Base-by-base conservation (phyloP, 2,888 invertebrate species). In the Deladenus siricidicola region DNA sequence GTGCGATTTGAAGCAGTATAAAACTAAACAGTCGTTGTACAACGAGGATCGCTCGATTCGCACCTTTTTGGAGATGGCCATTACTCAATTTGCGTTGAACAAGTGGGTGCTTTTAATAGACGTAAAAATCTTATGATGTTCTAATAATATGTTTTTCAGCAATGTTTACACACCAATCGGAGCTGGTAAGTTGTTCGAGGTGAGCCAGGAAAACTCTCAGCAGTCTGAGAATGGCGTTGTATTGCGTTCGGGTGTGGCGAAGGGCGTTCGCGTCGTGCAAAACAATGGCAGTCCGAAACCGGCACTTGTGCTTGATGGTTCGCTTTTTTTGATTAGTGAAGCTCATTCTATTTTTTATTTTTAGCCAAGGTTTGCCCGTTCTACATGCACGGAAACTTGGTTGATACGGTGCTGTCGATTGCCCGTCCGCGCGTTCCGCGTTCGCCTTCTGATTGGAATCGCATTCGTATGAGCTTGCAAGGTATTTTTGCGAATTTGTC, bases 181-280 rank as follows among this genome's bases (percentile, higher is more conserved):
- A 1, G 60, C 54, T 26, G 63, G 63, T 4, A 63, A 62, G 39
- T 51, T 63, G 21, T 63, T 57, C 45, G 61, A 62, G 44, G 53
- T 54, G 17, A 54, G 45, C 26, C 60, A 56, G n/a, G 57, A 57
- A 23, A 60, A 61, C 14, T 30, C 24, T 14, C 14, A 26, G n/a
- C 19, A 56, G n/a, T 53, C 50, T 21, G 63, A 56, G 24, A 57
- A 62, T 42, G 63, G 60, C 26, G 56, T 63, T 24, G 34, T 57
- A 30, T 48, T 63, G 26, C 60, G 63, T 24, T 53, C 63, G 10
- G 63, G 63, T 17, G 47, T 63, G n/a, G 62, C 63, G 2, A 63
- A 63, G 34, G 63, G 63, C 19, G 47, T 60, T 14, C 60, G 60
- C n/a, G 44, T 63, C 26, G 63, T 63, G 34, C 56, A 62, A n/a